Percentiles rank a stretch among this genome's conserved stretches.
Evolutionary conservation across 2,113 vertebrate species (phyloP).

Genomic region (Lampris megalopsis): DNA sequence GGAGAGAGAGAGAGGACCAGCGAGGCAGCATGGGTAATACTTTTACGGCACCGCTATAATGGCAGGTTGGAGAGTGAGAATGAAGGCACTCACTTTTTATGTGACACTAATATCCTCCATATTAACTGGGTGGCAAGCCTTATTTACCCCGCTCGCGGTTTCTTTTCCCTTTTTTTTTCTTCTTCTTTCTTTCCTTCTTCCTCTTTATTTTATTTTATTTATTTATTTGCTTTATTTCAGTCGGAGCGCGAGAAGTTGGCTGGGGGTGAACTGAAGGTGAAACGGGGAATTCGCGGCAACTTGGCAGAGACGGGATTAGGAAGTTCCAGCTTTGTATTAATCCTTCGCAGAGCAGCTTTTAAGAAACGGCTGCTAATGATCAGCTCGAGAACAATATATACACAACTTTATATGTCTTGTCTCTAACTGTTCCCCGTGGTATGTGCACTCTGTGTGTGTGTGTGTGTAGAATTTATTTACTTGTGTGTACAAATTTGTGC

Average conservation of each 20-base stretch:
- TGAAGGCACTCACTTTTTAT: constrained; percentile 44
- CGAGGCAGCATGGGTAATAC: constrained; percentile 54
- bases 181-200: too few species aligned
- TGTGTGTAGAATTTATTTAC: neutral
- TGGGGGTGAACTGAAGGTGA: constrained; percentile 44
- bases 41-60: constrained; percentile 59
- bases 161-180: too few species aligned
- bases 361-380: neutral
- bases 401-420: too few species aligned
- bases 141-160: constrained; percentile 39
- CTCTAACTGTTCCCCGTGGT: too few species aligned
- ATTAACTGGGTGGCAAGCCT: constrained; percentile 43
- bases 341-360: neutral
- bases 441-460: neutral
- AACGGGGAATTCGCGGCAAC: neutral
- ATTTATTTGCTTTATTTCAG: too few species aligned
- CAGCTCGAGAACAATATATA: neutral
- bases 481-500: neutral
- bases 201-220: too few species aligned
- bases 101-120: constrained; percentile 51
- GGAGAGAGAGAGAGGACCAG: constrained; percentile 18
- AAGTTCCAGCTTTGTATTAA: constrained; percentile 1
- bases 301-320: constrained; percentile 1
- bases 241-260: constrained; percentile 38
- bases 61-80: constrained; percentile 56